These are phyloP conservation scores for Caenorhabditis plicata DNA, from an alignment of 2,888 invertebrate genomes.

Conservation along the genomic window DNA sequence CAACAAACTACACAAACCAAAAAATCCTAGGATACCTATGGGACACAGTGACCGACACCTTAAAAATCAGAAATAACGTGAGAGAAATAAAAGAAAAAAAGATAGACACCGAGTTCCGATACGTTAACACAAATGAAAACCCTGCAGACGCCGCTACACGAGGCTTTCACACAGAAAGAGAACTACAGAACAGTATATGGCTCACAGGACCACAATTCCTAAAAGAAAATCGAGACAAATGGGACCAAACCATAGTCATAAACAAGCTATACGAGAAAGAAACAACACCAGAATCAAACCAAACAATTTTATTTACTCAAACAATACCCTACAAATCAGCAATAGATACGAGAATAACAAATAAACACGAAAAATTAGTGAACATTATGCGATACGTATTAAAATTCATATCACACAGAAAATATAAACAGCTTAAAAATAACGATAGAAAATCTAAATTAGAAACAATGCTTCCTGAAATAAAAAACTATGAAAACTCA, in stretches of 20 bases:
- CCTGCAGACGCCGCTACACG: constrained; percentile 7
- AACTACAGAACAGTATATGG: constrained; percentile 2
- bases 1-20: not conserved
- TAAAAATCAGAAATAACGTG: constrained; percentile 1
- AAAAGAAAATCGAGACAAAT: not conserved
- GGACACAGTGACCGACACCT: not conserved
- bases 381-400: too few relatives aligned
- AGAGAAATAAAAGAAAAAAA: not conserved
- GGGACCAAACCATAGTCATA: too few relatives aligned
- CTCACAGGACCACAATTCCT: constrained; percentile 3
- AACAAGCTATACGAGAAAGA: not conserved
- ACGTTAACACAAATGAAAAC: constrained; percentile 7
- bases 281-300: too few relatives aligned
- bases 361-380: too few relatives aligned
- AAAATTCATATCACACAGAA: too few relatives aligned
- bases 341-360: too few relatives aligned
- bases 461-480: too few relatives aligned
- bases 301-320: not conserved
- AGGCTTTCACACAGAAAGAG: constrained; percentile 1
- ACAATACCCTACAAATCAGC: not conserved
- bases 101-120: not conserved
- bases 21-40: constrained; percentile 4
- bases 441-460: too few relatives aligned
- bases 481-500: too few relatives aligned
- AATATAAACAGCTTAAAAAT: too few relatives aligned